These are phyloP conservation scores for Eufriesea mexicana DNA, from an alignment of 1,140 invertebrate genomes.

Conservation along the genomic window DNA sequence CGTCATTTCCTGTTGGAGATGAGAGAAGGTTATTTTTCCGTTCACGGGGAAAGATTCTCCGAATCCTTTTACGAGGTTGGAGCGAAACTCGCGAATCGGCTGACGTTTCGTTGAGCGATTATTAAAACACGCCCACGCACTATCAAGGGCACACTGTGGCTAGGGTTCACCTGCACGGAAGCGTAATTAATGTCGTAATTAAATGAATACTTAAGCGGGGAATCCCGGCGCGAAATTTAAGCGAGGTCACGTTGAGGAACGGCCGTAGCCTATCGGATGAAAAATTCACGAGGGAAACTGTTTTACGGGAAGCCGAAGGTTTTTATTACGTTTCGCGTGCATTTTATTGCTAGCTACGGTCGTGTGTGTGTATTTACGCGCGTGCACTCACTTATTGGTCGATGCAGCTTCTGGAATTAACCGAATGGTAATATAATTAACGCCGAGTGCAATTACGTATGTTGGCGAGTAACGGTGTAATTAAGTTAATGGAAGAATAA, in stretches of 20 bases:
- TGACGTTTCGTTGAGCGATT: slow-evolving; percentile 1
- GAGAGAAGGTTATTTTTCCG: too few species aligned
- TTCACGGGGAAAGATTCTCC: too few species aligned
- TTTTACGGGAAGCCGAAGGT: neutral
- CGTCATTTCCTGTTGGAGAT: too few species aligned
- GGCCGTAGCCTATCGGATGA: neutral
- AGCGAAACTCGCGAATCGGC: too few species aligned
- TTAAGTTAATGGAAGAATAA: slow-evolving; percentile 11
- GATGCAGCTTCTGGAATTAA: neutral
- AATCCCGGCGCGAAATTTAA: slow-evolving; percentile 7
- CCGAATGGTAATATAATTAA: neutral
- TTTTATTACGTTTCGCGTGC: neutral
- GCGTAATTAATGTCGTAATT: slow-evolving; percentile 36
- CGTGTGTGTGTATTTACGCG: neutral
- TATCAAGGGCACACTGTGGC: neutral
- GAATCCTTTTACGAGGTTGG: too few species aligned
- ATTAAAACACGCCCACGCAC: slow-evolving; percentile 20
- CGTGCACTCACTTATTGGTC: too few species aligned
- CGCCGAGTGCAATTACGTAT: neutral
- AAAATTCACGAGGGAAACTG: slow-evolving; percentile 11
- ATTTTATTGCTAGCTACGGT: too few species aligned
- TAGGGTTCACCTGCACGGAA: neutral
- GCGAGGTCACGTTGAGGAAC: slow-evolving; percentile 5
- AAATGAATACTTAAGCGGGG: slow-evolving; percentile 19
- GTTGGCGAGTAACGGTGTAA: slow-evolving; percentile 7